A percentile compares a stretch with the other conserved stretches of the same genome.
Evolutionary conservation across 2,888 invertebrate species (phyloP).

Genomic region (Melieria omissa): DNA sequence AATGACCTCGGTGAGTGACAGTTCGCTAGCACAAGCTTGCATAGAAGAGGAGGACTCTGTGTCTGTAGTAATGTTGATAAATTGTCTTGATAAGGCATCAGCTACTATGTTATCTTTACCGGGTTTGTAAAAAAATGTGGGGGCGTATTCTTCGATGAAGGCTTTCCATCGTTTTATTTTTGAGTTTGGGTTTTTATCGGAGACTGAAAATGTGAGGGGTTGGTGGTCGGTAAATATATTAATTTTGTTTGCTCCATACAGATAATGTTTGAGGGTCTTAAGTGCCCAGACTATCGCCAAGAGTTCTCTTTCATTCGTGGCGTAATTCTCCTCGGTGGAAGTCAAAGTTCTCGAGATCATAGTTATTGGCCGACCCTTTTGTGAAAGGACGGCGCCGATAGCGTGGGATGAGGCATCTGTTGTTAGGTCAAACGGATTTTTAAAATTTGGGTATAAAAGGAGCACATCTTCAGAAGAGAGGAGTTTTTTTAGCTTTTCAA

Average conservation of each 20-base stretch:
- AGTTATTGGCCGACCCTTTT: conserved; percentile 32
- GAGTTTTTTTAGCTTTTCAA: conserved; percentile 28
- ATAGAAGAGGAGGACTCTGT: no score
- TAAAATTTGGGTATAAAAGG: conserved; percentile 34
- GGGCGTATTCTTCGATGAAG: no score
- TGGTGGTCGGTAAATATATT: no score
- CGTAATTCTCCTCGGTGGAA: conserved; percentile 38
- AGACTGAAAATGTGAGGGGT: no score
- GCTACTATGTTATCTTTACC: no score
- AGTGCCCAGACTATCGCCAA: conserved; percentile 57
- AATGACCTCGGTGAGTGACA: no score
- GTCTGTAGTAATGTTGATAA: no score
- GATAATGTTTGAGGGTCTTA: conserved; percentile 58
- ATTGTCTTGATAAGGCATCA: no score
- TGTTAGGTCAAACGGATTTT: conserved; percentile 35
- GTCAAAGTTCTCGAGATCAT: conserved; percentile 37
- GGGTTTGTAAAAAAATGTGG: no score
- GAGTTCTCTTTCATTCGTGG: conserved; percentile 58
- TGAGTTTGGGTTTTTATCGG: no score
- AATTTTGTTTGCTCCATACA: conserved; percentile 52
- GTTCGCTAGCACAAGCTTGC: no score
- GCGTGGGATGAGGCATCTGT: conserved; percentile 36
- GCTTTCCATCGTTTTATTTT: no score
- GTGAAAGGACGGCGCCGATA: conserved; percentile 18
- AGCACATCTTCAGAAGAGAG: conserved; percentile 32